These are phyloP conservation scores for Plestiodon gilberti DNA, from an alignment of 2,113 vertebrate species.

Conservation along the genomic window DNA sequence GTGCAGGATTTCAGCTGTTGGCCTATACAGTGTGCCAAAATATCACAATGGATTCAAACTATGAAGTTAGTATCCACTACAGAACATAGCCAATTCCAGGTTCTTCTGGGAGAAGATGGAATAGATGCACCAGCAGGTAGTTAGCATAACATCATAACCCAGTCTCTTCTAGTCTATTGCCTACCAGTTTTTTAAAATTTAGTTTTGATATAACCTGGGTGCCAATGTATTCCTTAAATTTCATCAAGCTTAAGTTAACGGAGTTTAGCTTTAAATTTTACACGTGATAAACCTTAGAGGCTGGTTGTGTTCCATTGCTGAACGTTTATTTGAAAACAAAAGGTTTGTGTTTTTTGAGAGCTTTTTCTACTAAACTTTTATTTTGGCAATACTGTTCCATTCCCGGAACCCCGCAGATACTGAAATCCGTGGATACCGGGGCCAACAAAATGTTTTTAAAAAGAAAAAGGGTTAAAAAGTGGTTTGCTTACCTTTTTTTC, in stretches of 20 bases:
- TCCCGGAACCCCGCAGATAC: no score
- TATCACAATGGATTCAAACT: neutral
- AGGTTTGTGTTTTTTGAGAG: neutral
- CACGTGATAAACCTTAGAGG: no score
- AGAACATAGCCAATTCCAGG: neutral
- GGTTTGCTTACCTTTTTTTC: no score
- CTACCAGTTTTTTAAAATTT: neutral
- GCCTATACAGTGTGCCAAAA: neutral
- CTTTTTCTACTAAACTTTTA: neutral
- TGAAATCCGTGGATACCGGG: no score
- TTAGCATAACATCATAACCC: neutral
- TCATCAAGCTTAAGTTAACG: neutral
- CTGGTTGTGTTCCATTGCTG: neutral
- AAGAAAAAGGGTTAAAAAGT: no score
- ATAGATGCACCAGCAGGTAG: neutral
- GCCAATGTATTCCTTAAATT: neutral
- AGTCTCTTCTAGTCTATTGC: neutral
- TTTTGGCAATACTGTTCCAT: neutral
- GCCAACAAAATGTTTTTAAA: no score
- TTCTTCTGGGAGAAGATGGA: conserved; percentile 9
- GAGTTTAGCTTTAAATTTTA: neutral
- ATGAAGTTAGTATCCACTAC: neutral
- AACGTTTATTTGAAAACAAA: neutral
- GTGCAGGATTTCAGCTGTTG: neutral
- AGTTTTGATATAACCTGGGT: neutral